These are phyloP conservation scores for Rhodeus uyekii DNA, from an alignment of 2,797 vertebrate genomes.

Conservation along the genomic window DNA sequence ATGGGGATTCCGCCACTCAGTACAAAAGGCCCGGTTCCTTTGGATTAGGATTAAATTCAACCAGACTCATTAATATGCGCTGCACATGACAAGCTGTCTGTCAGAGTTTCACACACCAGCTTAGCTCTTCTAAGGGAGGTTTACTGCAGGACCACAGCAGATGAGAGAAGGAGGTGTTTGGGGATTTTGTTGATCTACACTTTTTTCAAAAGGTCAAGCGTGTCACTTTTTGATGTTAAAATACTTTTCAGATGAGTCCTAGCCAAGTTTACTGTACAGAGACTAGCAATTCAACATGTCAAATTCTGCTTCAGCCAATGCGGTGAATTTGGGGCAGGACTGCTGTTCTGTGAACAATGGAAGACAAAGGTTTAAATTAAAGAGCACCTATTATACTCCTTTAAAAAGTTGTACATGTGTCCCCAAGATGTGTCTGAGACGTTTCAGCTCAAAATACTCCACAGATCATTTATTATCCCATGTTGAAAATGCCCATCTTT, in stretches of 20 bases:
- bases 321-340: background rate
- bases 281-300: background rate
- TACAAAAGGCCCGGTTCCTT: background rate
- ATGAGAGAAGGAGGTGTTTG: background rate
- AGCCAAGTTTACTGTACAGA: background rate
- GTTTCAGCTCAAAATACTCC: too few relatives aligned
- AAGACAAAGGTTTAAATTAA: background rate
- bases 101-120: slow-evolving; percentile 16
- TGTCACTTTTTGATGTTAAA: slow-evolving; percentile 20
- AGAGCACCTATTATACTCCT: too few relatives aligned
- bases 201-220: slow-evolving; percentile 6
- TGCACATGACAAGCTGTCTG: slow-evolving; percentile 18
- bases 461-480: too few relatives aligned
- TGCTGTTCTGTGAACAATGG: background rate
- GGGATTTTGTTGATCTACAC: slow-evolving; percentile 14
- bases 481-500: too few relatives aligned
- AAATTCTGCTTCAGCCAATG: background rate
- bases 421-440: too few relatives aligned
- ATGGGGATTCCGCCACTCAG: slow-evolving; percentile 27
- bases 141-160: background rate
- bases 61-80: slow-evolving; percentile 20
- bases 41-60: slow-evolving; percentile 35
- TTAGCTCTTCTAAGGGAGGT: slow-evolving; percentile 11
- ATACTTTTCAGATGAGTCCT: background rate
- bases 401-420: too few relatives aligned